A percentile compares a stretch with the other conserved stretches of the same genome.
Evolutionary conservation across 64 coral and sea anemone genomes (phyloP).

Genomic region (Actinia equina): DNA sequence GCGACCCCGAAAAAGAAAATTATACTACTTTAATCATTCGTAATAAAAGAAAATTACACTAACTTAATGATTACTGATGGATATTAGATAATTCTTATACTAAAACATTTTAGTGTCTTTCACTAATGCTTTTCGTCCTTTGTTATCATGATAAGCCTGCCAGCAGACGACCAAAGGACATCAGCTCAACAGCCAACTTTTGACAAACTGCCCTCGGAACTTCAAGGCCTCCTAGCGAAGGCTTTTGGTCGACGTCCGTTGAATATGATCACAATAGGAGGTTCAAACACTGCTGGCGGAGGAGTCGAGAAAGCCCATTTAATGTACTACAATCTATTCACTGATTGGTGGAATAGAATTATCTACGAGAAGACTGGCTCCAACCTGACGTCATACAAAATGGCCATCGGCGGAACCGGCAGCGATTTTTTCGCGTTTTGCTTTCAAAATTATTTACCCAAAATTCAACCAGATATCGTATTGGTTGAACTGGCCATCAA

Average conservation of each 20-base stretch:
- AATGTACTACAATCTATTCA: conserved; percentile 42
- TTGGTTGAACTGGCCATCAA: conserved; percentile 64
- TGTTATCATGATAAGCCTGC: background rate
- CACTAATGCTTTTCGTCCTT: background rate
- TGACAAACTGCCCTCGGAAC: background rate
- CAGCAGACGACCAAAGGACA: background rate
- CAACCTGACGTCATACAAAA: conserved; percentile 16
- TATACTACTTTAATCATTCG: too few relatives aligned
- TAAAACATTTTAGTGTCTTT: background rate
- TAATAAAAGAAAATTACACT: too few relatives aligned
- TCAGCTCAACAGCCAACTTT: background rate
- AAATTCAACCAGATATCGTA: conserved; percentile 44
- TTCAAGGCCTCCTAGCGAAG: conserved; percentile 34
- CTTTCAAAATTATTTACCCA: conserved; percentile 60
- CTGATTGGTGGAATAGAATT: conserved; percentile 61
- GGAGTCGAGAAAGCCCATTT: conserved; percentile 40
- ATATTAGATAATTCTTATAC: too few relatives aligned
- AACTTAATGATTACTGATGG: too few relatives aligned
- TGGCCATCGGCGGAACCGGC: conserved; percentile 72
- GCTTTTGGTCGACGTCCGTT: conserved; percentile 27
- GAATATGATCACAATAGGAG: conserved; percentile 77
- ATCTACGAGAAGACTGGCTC: conserved; percentile 39
- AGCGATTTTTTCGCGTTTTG: conserved; percentile 81
- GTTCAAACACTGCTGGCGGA: conserved; percentile 73
- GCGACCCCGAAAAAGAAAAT: too few relatives aligned